These are phyloP conservation scores for Heliconius erato DNA, from an alignment of 2,888 invertebrate genomes.

Conservation along the genomic window DNA sequence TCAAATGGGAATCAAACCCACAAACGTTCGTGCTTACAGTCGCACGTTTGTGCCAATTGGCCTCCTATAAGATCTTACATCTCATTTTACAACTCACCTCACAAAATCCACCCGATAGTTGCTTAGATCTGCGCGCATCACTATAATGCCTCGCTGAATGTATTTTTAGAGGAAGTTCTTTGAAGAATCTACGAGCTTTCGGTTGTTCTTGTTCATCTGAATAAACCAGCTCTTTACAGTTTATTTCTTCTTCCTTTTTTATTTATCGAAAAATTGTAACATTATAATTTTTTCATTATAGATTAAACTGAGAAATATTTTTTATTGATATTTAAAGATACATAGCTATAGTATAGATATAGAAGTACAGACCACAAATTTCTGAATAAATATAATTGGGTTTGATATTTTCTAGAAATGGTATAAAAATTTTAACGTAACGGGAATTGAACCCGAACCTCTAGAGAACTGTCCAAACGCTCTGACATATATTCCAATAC, in stretches of 20 bases:
- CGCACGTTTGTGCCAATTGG: too few species aligned
- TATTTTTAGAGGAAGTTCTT: conserved; percentile 55
- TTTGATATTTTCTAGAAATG: too few species aligned
- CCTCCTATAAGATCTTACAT: neutral
- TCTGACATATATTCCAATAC: too few species aligned
- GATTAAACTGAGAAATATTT: neutral
- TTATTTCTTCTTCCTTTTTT: conserved; percentile 65
- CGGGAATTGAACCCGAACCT: too few species aligned
- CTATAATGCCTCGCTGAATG: conserved; percentile 60
- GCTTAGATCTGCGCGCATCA: conserved; percentile 57
- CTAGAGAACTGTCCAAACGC: too few species aligned
- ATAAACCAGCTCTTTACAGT: conserved; percentile 71
- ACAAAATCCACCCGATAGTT: conserved; percentile 72
- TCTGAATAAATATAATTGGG: too few species aligned
- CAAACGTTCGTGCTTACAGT: neutral
- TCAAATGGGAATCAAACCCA: neutral
- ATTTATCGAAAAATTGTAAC: neutral
- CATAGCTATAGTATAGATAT: too few species aligned
- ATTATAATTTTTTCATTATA: neutral
- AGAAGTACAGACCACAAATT: neutral
- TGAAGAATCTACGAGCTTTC: conserved; percentile 51
- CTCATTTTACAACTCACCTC: conserved; percentile 62
- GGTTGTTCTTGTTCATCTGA: conserved; percentile 59
- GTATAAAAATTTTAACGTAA: too few species aligned
- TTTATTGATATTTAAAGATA: neutral